Evolutionary conservation across 2,888 invertebrate species (phyloP).

Genomic region (Meganola albula): DNA sequence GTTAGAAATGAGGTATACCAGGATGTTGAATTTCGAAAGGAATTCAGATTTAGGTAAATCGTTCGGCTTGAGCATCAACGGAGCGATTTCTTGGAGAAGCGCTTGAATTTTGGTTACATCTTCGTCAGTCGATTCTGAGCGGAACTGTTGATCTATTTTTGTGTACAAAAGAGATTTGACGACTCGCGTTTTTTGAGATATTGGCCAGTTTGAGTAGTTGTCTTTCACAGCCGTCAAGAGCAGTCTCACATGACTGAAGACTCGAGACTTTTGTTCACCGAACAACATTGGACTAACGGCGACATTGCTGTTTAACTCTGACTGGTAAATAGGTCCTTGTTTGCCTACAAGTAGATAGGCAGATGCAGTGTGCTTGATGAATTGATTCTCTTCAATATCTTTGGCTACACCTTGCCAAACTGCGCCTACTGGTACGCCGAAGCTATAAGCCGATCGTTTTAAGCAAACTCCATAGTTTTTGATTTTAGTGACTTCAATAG

Average conservation of each 20-base stretch:
- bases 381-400: conserved; percentile 66
- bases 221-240: conserved; percentile 52
- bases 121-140: conserved; percentile 37
- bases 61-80: conserved; percentile 75
- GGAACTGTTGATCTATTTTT: conserved; percentile 36
- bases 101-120: conserved; percentile 60
- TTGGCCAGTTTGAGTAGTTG: conserved; percentile 52
- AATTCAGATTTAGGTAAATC: conserved; percentile 75
- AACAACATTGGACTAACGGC: conserved; percentile 76
- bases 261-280: conserved; percentile 79
- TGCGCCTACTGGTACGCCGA: conserved; percentile 76
- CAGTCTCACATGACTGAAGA: conserved; percentile 78
- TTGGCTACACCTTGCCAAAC: conserved; percentile 68
- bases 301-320: conserved; percentile 79
- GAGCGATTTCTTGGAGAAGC: conserved; percentile 74
- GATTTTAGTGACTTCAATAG: conserved; percentile 80
- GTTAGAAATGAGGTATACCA: conserved; percentile 74
- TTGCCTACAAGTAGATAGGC: conserved; percentile 75
- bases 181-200: conserved; percentile 51
- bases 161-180: conserved; percentile 76
- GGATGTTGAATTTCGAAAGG: conserved; percentile 79
- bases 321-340: conserved; percentile 80
- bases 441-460: conserved; percentile 79
- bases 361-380: conserved; percentile 76
- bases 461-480: conserved; percentile 80